Conservation (phyloP, 1,140 invertebrate species). For the Anthonomus grandis region DNA sequence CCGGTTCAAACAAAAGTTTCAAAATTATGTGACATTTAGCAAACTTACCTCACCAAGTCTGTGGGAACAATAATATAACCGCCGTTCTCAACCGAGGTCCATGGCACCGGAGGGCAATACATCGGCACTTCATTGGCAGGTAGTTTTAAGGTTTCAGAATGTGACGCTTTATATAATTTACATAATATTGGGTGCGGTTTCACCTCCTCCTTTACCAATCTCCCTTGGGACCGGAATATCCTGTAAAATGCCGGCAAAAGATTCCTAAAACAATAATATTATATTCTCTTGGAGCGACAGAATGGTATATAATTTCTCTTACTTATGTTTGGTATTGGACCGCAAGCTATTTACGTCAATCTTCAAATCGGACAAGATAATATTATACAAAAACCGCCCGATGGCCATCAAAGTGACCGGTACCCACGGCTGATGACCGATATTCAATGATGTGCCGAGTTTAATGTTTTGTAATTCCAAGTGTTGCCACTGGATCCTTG, state of each 20-base stretch:
- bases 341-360: conserved; percentile 69
- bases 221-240: conserved; percentile 67
- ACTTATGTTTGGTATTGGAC: conserved; percentile 54
- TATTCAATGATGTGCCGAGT: conserved; percentile 57
- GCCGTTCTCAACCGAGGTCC: conserved; percentile 62
- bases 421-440: conserved; percentile 60
- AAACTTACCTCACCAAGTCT: conserved; percentile 58
- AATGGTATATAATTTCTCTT: conserved; percentile 35
- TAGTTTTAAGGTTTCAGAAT: conserved; percentile 66
- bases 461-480: conserved; percentile 55
- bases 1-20: no score
- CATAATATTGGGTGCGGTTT: conserved; percentile 78
- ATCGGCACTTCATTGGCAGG: conserved; percentile 69
- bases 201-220: conserved; percentile 68
- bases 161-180: conserved; percentile 63
- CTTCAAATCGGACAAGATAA: conserved; percentile 82
- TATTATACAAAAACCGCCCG: conserved; percentile 84
- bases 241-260: conserved; percentile 77
- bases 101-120: conserved; percentile 78
- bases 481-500: conserved; percentile 71
- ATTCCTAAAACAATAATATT: conserved; percentile 43
- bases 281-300: not conserved
- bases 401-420: conserved; percentile 56
- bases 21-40: not conserved
- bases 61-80: conserved; percentile 73